Conservation (phyloP, 2,113 vertebrate species). For the Emydocephalus ijimae region DNA sequence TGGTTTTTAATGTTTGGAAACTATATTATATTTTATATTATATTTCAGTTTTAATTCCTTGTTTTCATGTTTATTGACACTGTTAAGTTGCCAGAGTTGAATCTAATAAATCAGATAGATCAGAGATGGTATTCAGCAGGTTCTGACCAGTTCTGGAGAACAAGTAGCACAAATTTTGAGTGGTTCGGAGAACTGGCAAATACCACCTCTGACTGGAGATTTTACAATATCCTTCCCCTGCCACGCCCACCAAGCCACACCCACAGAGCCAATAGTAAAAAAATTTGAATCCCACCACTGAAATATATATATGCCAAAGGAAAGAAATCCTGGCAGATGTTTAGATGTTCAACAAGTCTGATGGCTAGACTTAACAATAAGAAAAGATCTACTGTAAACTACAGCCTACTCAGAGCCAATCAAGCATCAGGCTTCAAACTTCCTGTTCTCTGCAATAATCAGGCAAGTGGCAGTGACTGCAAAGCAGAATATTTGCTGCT, state of each 20-base stretch:
- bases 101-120: background rate
- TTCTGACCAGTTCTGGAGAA: too few relatives aligned
- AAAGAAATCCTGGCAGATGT: background rate
- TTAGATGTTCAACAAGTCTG: constrained; percentile 1
- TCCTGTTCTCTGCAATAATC: background rate
- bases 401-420: background rate
- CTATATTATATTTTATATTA: background rate
- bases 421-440: background rate
- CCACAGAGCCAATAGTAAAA: too few relatives aligned
- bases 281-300: too few relatives aligned
- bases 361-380: background rate
- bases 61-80: background rate
- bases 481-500: background rate
- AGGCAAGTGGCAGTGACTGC: background rate
- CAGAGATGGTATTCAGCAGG: too few relatives aligned
- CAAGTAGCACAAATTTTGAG: too few relatives aligned
- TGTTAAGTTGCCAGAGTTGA: background rate
- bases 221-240: too few relatives aligned
- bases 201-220: too few relatives aligned
- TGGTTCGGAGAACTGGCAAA: too few relatives aligned
- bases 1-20: background rate
- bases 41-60: background rate
- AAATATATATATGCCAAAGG: background rate
- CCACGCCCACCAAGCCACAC: too few relatives aligned
- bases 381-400: background rate